These are phyloP conservation scores for Lysandra coridon DNA, from an alignment of 2,888 invertebrate species.

Conservation along the genomic window DNA sequence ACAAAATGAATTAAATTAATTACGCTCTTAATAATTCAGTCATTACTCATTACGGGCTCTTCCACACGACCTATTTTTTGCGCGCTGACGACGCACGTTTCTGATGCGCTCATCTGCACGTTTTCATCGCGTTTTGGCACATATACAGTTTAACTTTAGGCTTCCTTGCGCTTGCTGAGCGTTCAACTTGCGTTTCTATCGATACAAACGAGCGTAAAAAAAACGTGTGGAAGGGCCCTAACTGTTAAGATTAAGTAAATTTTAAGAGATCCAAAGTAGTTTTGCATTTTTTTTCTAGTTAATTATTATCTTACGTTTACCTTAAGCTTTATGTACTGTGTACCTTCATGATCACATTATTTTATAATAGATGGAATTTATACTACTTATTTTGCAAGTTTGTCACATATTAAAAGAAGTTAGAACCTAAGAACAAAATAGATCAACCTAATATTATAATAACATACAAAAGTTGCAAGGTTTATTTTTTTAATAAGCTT, in stretches of 20 bases:
- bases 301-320: background rate
- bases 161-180: no score
- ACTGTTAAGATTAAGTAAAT: background rate
- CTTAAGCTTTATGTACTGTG: background rate
- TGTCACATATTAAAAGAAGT: background rate
- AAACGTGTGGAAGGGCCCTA: no score
- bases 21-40: conserved; percentile 21
- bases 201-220: no score
- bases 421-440: background rate
- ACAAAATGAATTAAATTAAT: background rate
- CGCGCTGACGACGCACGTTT: no score
- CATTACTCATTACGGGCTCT: no score
- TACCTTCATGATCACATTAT: background rate
- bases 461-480: background rate
- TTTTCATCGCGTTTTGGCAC: no score
- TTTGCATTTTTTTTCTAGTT: conserved; percentile 21
- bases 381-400: background rate
- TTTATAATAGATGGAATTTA: background rate
- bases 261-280: conserved; percentile 7
- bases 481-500: background rate
- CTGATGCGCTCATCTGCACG: no score
- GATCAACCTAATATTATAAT: background rate
- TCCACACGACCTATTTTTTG: no score
- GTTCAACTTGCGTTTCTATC: no score
- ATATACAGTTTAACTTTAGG: no score